Percentiles rank a stretch among this genome's conserved stretches.
Evolutionary conservation across 2,113 vertebrate genomes (phyloP).

Genomic region (Pachypanchax playfairii): DNA sequence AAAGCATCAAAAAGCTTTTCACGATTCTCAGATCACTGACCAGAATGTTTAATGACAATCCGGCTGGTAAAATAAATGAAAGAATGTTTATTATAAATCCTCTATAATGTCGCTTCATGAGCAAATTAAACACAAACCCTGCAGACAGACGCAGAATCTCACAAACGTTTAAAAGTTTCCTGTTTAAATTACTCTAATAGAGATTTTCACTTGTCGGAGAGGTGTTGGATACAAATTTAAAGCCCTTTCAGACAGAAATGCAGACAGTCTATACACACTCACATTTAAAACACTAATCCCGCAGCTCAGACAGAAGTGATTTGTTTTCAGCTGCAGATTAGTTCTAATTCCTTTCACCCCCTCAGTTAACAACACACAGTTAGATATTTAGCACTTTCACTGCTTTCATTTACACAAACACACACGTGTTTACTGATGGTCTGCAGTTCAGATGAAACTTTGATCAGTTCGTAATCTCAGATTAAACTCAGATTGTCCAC

Average conservation of each 20-base stretch:
- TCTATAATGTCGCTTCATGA: no score
- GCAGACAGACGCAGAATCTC: neutral
- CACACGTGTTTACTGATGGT: no score
- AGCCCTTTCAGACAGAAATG: slow-evolving; percentile 12
- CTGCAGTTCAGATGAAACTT: no score
- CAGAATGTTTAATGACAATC: neutral
- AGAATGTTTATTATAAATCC: neutral
- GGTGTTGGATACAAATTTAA: slow-evolving; percentile 28
- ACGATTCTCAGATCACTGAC: neutral
- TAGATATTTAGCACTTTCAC: slow-evolving; percentile 3
- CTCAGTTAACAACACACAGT: slow-evolving; percentile 1
- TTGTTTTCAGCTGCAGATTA: slow-evolving; percentile 2
- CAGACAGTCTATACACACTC: neutral
- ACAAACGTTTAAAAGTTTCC: no score
- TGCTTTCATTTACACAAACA: neutral
- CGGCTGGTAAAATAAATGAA: neutral
- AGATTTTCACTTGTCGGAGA: slow-evolving; percentile 5
- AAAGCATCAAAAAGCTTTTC: neutral
- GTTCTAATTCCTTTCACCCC: slow-evolving; percentile 7
- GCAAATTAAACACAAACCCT: no score
- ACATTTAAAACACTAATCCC: slow-evolving; percentile 23
- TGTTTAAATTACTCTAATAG: slow-evolving; percentile 1
- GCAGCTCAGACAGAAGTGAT: slow-evolving; percentile 9
- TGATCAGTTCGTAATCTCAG: no score
- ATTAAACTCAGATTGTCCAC: no score